Base-by-base conservation (phyloP, 1,140 invertebrate genomes). In the Apocrypta bakeri region DNA sequence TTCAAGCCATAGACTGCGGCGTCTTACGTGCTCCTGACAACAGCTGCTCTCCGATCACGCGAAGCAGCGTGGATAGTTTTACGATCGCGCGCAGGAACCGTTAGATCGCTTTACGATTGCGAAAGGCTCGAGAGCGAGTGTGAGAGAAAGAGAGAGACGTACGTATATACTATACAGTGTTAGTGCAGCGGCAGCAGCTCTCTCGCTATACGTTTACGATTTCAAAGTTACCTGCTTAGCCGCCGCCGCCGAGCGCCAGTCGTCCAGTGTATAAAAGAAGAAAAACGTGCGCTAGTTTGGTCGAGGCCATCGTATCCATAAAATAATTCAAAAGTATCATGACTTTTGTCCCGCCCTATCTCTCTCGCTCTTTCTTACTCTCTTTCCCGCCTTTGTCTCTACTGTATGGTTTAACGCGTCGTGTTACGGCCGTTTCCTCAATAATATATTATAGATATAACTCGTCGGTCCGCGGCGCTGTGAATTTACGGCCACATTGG, bases 101-200 rank as follows among this genome's bases (percentile, higher is more conserved):
- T 84, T 80, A 83, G 77, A 81, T 83, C 31, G 76, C 78, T 83
- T 84, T 83, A 83, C 84, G 84, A 83, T 83, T 83, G 84, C 63
- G 69, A 80, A 83, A 84, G 72, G 61, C 33, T 37, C 33, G 33
- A 9, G 3, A 37, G 33, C 33, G n/a, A n/a, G n/a, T 37, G 3
- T 37, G 3, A 9, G 33, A 37, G 33, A 37, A 37, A 37, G n/a
- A n/a, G n/a, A 37, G 33, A 37, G 33, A 37, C 33, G 33, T 9
- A 37, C 33, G 33, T 37, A 37, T 37, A 37, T 37, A 2, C 33
- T 9, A 9, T 9, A 37, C 33, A 37, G 33, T 9, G 9, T 2
- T 9, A 37, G 33, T 9, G 33, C 33, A 37, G 33, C 33, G 9
- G 33, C 33, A 37, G 33, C 33, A 37, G 48, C 48, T 56, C 48